Evolutionary conservation across 2,113 vertebrate genomes (phyloP).

Genomic region (Neodontobutis hainanensis): DNA sequence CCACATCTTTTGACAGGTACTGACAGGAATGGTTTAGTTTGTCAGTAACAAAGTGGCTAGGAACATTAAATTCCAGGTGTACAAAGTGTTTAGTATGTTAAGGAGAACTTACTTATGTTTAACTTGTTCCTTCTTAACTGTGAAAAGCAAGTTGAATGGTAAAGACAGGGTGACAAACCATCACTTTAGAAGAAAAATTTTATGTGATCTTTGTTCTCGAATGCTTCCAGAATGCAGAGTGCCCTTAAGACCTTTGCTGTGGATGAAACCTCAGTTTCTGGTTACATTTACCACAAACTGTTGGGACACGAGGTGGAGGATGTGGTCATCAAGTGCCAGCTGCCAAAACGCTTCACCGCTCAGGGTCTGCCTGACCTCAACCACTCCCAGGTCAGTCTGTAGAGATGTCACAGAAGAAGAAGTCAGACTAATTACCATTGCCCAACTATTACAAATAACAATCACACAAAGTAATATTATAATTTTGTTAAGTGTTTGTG

Average conservation of each 20-base stretch:
- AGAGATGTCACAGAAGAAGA: background rate
- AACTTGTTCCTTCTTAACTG: too few species aligned
- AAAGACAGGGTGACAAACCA: too few species aligned
- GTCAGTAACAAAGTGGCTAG: too few species aligned
- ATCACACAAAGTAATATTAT: too few species aligned
- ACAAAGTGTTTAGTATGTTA: too few species aligned
- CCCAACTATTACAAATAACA: too few species aligned
- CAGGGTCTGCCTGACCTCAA: conserved; percentile 95
- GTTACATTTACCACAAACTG: conserved; percentile 95
- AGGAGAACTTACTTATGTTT: too few species aligned
- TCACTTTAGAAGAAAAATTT: too few species aligned
- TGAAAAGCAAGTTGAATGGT: too few species aligned
- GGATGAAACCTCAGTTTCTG: conserved; percentile 94
- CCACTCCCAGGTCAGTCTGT: conserved; percentile 87
- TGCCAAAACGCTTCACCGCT: conserved; percentile 94
- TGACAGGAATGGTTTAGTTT: background rate
- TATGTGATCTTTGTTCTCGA: background rate
- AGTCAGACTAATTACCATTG: background rate
- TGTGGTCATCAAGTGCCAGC: conserved; percentile 94
- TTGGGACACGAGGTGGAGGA: conserved; percentile 94
- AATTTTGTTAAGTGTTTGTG: background rate
- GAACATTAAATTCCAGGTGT: too few species aligned
- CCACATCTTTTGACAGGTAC: conserved; percentile 93
- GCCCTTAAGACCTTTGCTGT: conserved; percentile 94
- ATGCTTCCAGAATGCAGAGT: conserved; percentile 87